A percentile compares a stretch with the other conserved stretches of the same genome.
Conservation (phyloP, 23 tunicate species). For the Halocynthia roretzi region DNA sequence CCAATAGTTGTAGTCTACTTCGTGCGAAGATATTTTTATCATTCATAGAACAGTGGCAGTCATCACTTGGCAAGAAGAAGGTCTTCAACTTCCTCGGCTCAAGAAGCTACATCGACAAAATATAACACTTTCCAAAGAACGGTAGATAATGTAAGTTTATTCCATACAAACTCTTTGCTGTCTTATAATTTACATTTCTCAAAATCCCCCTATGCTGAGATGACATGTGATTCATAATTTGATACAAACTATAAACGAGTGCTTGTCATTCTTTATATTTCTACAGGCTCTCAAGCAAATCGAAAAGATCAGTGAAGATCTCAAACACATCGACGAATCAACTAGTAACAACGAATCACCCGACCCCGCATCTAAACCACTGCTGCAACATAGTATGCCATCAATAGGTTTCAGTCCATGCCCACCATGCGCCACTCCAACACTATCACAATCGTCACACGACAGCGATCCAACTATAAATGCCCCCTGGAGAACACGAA, state of each 20-base stretch:
- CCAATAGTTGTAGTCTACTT: no score
- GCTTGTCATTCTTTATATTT: neutral
- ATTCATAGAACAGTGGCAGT: neutral
- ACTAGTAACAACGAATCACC: neutral
- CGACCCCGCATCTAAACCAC: no score
- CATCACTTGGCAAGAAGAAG: neutral
- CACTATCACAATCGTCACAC: neutral
- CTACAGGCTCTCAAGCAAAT: conserved; percentile 74
- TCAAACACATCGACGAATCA: conserved; percentile 10
- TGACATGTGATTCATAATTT: neutral
- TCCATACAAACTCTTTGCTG: neutral
- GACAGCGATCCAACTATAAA: neutral
- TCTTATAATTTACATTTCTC: neutral
- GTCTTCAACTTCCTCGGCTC: neutral
- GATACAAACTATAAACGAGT: neutral
- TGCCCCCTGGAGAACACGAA: conserved; percentile 17
- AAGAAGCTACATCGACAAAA: conserved; percentile 8
- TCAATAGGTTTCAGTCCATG: neutral
- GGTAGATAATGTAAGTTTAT: conserved; percentile 37
- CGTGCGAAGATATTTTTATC: neutral
- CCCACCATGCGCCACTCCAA: neutral
- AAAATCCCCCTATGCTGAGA: neutral
- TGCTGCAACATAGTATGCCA: no score
- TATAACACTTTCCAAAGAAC: conserved; percentile 46
- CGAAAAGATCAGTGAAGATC: conserved; percentile 71